phyloP scores from a whole-genome alignment of 2,888 invertebrate genomes.

The Athetis lepigone region DNA sequence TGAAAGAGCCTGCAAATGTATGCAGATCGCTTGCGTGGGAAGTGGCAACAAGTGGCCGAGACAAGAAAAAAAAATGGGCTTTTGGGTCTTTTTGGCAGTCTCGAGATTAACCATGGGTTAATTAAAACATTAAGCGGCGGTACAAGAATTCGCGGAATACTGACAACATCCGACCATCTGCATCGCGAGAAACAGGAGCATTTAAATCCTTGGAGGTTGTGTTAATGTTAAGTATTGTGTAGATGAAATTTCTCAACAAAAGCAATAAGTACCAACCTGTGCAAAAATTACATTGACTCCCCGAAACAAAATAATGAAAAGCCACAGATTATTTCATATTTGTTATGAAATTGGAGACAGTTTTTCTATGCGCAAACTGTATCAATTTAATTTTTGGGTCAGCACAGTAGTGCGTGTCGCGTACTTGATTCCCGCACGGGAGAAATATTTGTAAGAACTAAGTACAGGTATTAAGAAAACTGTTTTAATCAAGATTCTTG shows the following conservation, averaged over 20 bases:
- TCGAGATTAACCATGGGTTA: conserved; percentile 77
- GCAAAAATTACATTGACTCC: too few relatives aligned
- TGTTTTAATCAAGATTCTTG: conserved; percentile 7
- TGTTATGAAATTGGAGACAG: too few relatives aligned
- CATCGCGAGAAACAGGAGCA: conserved; percentile 24
- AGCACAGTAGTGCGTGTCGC: too few relatives aligned
- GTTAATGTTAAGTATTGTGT: neutral
- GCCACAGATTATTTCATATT: conserved; percentile 12
- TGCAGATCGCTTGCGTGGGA: conserved; percentile 89
- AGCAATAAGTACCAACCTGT: too few relatives aligned
- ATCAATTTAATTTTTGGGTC: too few relatives aligned
- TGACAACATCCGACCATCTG: conserved; percentile 40
- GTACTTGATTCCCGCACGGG: too few relatives aligned
- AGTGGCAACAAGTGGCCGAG: conserved; percentile 88
- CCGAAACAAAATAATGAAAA: too few relatives aligned
- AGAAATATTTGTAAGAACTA: too few relatives aligned
- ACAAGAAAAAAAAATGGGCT: conserved; percentile 75
- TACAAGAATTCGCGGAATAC: conserved; percentile 58
- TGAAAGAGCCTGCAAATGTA: conserved; percentile 87
- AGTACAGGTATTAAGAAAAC: too few relatives aligned
- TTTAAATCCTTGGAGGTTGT: conserved; percentile 23
- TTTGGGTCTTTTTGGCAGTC: conserved; percentile 74
- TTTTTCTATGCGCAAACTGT: too few relatives aligned
- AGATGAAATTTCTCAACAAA: conserved; percentile 9
- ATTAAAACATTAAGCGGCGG: conserved; percentile 78